Base-by-base conservation (phyloP, 2,888 invertebrate genomes). In the Plebejus melissa region DNA sequence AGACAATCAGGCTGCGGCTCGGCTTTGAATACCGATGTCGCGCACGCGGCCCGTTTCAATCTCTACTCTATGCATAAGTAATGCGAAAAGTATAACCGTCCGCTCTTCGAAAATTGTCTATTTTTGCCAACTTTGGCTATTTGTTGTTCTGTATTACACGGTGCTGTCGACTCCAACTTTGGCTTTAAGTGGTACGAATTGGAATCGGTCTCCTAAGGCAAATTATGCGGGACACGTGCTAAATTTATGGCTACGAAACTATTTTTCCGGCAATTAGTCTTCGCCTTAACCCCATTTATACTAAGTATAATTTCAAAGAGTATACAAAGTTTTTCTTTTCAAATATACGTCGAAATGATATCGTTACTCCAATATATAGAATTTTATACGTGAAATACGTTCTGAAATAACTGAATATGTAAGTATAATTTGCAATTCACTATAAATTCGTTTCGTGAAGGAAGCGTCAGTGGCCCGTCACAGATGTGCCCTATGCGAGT, bases 41-140 rank as follows among this genome's bases (percentile, higher is more conserved):
- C 79, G 83, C 90, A 87, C 88, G 83, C 85, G 84, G 87, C 87
- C 87, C 90, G 90, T 88, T 92, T 90, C 93, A 93, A 93, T 93
- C 91, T 91, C 87, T 90, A 91, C 87, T 89, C 93, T 91, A 92
- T 92, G 92, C 91, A 91, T 93, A 92, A 91, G 87, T 93, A 92
- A 93, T 93, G 90, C 87, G 90, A 89, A 92, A 92, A 90, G 91
- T 91, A 90, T 91, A 89, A 84, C 86, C 83, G 83, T 87, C 81
- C 85, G 86, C 88, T 82, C 79, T 89, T 87, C 90, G 90, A 90
- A 90, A 90, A 87, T 85, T 87, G 86, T 88, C 86, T 89, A 90
- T 90, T 90, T 91, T 90, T 90, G 87, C 86, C 89, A 88, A 87
- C 86, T 88, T 84, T 86, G 83, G 87, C 87, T 90, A 88, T 90